These are phyloP conservation scores for Drosophila saltans DNA, from an alignment of 1,140 invertebrate species.

Conservation along the genomic window DNA sequence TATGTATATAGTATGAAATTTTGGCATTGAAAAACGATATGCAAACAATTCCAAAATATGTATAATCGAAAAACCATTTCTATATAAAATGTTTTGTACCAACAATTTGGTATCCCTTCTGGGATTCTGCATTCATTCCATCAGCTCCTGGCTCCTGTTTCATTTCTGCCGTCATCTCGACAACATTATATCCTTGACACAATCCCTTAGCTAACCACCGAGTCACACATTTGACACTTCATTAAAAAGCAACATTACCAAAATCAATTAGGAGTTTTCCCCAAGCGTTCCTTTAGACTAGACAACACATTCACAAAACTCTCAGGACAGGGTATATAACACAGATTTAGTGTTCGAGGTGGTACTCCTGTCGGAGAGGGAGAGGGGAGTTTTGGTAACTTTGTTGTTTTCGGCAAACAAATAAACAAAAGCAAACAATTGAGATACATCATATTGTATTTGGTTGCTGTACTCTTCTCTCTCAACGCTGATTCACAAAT, in stretches of 20 bases:
- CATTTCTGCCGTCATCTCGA: background rate
- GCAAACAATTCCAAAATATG: too few species aligned
- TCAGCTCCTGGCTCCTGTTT: background rate
- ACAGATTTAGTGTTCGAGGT: slow-evolving; percentile 1
- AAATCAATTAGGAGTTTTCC: slow-evolving; percentile 78
- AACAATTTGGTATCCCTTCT: background rate
- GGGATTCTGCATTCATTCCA: background rate
- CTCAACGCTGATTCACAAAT: slow-evolving; percentile 57
- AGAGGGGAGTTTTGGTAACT: slow-evolving; percentile 39
- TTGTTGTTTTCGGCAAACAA: slow-evolving; percentile 75
- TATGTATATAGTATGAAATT: too few species aligned
- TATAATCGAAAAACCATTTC: background rate
- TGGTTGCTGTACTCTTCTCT: slow-evolving; percentile 36
- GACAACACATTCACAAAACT: slow-evolving; percentile 25
- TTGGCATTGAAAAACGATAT: too few species aligned
- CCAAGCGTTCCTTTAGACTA: slow-evolving; percentile 43
- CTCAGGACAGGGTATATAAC: slow-evolving; percentile 16
- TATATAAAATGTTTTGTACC: background rate
- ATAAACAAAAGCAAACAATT: slow-evolving; percentile 76
- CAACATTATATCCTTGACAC: slow-evolving; percentile 9
- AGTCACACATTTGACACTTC: slow-evolving; percentile 74
- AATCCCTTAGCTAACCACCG: slow-evolving; percentile 26
- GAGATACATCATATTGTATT: slow-evolving; percentile 56
- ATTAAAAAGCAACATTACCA: slow-evolving; percentile 80
- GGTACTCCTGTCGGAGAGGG: background rate